phyloP scores from a whole-genome alignment of 2,797 vertebrate genomes.

The Hemitrygon akajei region DNA sequence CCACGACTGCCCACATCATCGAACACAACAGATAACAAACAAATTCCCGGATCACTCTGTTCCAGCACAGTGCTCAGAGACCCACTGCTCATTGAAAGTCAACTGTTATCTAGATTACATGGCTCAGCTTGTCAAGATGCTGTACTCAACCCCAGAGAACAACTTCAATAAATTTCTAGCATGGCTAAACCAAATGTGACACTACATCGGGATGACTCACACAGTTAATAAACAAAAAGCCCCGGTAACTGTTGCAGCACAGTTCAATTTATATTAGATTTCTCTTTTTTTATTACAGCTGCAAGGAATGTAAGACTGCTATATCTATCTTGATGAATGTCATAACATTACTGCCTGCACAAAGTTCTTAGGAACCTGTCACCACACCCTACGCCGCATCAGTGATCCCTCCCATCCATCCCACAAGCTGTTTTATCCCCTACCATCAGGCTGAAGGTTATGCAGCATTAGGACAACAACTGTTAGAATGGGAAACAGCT shows the following conservation, averaged over 20 bases:
- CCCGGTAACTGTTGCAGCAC: neutral
- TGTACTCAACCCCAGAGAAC: neutral
- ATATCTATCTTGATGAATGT: neutral
- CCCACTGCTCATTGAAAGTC: neutral
- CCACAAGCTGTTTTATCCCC: too few relatives aligned
- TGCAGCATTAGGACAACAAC: too few relatives aligned
- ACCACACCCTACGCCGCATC: too few relatives aligned
- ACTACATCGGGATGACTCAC: constrained; percentile 4
- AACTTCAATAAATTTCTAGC: neutral
- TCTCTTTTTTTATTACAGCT: constrained; percentile 3
- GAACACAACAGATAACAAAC: too few relatives aligned
- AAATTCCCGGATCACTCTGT: too few relatives aligned
- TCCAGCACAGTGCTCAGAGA: too few relatives aligned
- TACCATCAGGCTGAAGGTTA: too few relatives aligned
- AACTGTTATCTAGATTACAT: neutral
- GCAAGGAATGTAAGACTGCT: neutral
- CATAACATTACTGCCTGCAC: neutral
- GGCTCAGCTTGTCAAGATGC: neutral
- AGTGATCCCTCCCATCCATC: too few relatives aligned
- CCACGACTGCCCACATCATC: too few relatives aligned
- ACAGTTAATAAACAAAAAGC: constrained; percentile 12
- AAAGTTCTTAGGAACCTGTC: neutral
- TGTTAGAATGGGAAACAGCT: too few relatives aligned
- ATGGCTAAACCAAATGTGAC: constrained; percentile 22
- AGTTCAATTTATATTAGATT: constrained; percentile 29